Evolutionary conservation across 2,888 invertebrate genomes (phyloP), one percentile per base, ranked within the genome.

Genomic region (Actias luna): DNA sequence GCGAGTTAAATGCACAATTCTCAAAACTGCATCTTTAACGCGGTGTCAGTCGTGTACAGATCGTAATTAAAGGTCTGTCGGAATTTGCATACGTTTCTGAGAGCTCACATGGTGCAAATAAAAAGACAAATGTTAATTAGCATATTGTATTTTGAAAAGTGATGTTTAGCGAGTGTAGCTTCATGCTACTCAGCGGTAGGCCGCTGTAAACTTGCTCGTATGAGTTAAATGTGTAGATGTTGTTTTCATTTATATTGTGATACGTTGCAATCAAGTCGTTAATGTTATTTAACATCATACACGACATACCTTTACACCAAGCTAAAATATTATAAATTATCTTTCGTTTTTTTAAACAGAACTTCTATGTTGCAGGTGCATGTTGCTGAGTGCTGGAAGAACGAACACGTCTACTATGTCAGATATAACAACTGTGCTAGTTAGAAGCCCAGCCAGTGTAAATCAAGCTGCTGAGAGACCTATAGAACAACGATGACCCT

Each of bases 61-160:
- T 72, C 87, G 89, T 92, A 92, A 92, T 92, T 92, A 92, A 91
- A 92, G 88, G 79, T 69, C 78, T 78, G 79, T 82, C 79, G 80
- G 84, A 84, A 90, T 91, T 91, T 91, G 91, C 92, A 92, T 89
- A 77, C 87, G 83, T 85, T 89, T 89, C 90, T 83, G 87, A 89
- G 91, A 91, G 89, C 83, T 87, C 83, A 87, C 82, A 88, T 87
- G 87, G 88, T 64, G 82, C 82, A 84, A 85, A 85, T 85, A 82
- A 85, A 87, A 88, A 88, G 82, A 79, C 74, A 73, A 77, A 81
- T 86, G 85, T 88, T 92, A 92, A 92, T 92, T 92, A 92, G 92
- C 92, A 92, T 92, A 92, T 92, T 91, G 90, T 88, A 88, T 87
- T 91, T 89, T 88, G 88, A 91, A 89, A 89, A 89, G 90, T 91